phyloP scores from a whole-genome alignment of 2,888 invertebrate genomes.

The Nesidiocoris tenuis region DNA sequence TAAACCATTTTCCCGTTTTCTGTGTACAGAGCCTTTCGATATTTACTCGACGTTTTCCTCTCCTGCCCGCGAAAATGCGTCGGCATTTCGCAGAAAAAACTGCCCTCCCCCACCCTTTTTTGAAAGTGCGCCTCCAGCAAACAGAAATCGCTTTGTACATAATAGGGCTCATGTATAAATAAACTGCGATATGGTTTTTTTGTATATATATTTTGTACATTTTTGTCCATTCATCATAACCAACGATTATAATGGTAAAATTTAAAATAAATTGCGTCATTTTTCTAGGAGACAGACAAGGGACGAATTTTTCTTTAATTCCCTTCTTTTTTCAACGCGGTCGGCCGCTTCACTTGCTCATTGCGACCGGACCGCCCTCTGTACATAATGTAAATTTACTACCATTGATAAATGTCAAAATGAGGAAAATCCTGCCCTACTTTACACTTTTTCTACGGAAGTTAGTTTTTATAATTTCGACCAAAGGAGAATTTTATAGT shows the following conservation, averaged over 20 bases:
- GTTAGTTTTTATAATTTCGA: conserved; percentile 46
- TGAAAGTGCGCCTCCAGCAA: no score
- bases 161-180: conserved; percentile 1
- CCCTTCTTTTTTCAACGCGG: not conserved
- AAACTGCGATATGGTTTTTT: conserved; percentile 37
- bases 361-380: conserved; percentile 13
- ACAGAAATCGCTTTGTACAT: not conserved
- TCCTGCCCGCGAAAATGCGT: not conserved
- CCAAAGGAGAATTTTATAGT: no score
- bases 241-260: conserved; percentile 45
- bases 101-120: not conserved
- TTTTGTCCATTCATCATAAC: conserved; percentile 48
- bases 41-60: not conserved
- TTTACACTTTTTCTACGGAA: conserved; percentile 51
- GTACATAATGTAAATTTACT: conserved; percentile 46
- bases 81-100: not conserved
- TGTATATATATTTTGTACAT: conserved; percentile 49
- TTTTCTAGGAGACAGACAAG: conserved; percentile 47
- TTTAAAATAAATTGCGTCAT: not conserved
- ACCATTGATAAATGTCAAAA: conserved; percentile 45
- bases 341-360: conserved; percentile 27
- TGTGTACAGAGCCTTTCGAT: not conserved
- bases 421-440: conserved; percentile 51
- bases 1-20: not conserved
- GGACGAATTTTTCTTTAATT: not conserved